A percentile compares a stretch with the other conserved stretches of the same genome.
Evolutionary conservation across 2,888 invertebrate genomes (phyloP).

Genomic region (Melanostoma scalare): DNA sequence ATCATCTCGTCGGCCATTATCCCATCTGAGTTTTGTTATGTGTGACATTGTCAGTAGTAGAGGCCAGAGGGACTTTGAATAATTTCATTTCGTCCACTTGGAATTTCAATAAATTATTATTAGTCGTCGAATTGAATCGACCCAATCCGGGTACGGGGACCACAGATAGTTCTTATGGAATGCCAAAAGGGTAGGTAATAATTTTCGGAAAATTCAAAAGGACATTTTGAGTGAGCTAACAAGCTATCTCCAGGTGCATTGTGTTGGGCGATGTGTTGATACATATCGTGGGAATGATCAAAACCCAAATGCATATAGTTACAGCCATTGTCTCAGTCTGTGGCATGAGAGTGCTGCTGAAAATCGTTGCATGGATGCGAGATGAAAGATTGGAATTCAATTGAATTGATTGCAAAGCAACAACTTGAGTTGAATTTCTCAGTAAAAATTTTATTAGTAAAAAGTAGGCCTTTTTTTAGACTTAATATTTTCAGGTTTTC

Average conservation of each 20-base stretch:
- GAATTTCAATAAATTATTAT: conserved; percentile 69
- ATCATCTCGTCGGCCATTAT: conserved; percentile 67
- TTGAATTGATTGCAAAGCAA: too few relatives aligned
- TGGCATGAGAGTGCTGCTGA: not conserved
- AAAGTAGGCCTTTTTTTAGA: too few relatives aligned
- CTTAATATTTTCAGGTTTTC: too few relatives aligned
- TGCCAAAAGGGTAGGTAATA: conserved; percentile 40
- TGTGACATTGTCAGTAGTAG: conserved; percentile 52
- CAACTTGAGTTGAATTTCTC: too few relatives aligned
- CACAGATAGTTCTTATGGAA: conserved; percentile 6
- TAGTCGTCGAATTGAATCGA: conserved; percentile 41
- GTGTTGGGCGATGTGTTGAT: not conserved
- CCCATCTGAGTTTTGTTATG: conserved; percentile 62
- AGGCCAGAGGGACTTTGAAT: conserved; percentile 53
- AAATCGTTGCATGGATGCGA: too few relatives aligned
- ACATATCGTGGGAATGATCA: conserved; percentile 49
- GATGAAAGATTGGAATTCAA: too few relatives aligned
- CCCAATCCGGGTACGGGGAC: not conserved
- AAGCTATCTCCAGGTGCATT: not conserved
- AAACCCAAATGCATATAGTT: not conserved
- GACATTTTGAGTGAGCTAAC: conserved; percentile 34
- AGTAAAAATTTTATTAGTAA: too few relatives aligned
- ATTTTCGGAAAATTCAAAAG: conserved; percentile 61
- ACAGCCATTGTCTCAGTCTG: conserved; percentile 13
- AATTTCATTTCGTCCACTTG: conserved; percentile 63